Evolutionary conservation across 2,888 invertebrate genomes (phyloP).

Genomic region (Ceratothoa steindachneri): DNA sequence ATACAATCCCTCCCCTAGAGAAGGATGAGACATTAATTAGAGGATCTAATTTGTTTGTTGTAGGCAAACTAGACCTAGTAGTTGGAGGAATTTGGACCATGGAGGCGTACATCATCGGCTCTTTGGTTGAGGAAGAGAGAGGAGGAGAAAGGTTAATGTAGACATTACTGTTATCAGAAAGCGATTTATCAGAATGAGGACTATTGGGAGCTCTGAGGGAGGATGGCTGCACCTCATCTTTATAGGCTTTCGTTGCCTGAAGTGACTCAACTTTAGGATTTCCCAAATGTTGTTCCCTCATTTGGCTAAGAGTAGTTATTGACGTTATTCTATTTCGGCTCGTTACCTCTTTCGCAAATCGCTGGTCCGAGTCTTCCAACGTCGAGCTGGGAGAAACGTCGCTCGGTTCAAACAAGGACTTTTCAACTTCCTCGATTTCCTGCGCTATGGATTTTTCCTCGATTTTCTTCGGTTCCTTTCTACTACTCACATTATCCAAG

Average conservation of each 20-base stretch:
- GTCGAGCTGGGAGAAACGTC: neutral
- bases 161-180: neutral
- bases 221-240: no score
- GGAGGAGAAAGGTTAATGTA: neutral
- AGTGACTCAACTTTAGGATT: no score
- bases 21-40: no score
- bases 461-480: neutral
- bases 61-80: no score
- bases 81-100: no score
- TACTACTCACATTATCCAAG: neutral
- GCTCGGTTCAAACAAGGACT: neutral
- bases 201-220: neutral
- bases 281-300: neutral
- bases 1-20: no score
- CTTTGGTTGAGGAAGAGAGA: neutral
- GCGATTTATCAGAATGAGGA: neutral
- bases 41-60: no score
- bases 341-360: neutral
- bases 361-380: neutral
- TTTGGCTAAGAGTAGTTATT: neutral
- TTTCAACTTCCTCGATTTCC: conserved; percentile 1
- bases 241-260: no score
- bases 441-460: neutral
- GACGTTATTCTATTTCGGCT: neutral
- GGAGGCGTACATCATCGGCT: neutral